Evolutionary conservation across 2,797 vertebrate genomes (phyloP), one percentile per base, ranked within the genome.

Genomic region (Luscinia megarhynchos): DNA sequence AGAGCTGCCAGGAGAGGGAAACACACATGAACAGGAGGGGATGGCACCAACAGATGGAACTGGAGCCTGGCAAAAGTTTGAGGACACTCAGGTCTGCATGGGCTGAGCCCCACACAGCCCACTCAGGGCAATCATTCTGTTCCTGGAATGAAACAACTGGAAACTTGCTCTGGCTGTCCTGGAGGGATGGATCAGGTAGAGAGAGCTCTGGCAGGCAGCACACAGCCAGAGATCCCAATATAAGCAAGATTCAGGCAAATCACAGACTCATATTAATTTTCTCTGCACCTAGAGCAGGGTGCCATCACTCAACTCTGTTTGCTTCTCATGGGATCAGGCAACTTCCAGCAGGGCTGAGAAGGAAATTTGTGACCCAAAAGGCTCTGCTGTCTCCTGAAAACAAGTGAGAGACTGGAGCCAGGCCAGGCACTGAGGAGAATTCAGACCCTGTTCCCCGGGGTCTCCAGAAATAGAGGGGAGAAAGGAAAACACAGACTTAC

Each of bases 281-380:
- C 30, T 23, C 67, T 48, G 24, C 15, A 17, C n/a, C 17, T 53
- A 7, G 12, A 74, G 27, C 21, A 12, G 5, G 41, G 7, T 70
- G 30, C 50, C 1, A 1, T 3, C 0, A 75, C 13, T 16, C 11
- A 62, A 36, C 17, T 36, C 12, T 41, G 12, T 2, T 66, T 43
- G 53, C n/a, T 87, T 55, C 45, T 32, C 22, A 13, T 14, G 11
- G 64, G 9, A 43, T 50, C 48, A 89, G 23, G 30, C 23, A 79
- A 32, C n/a, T 89, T 78, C 38, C 57, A 74, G 34, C 45, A 77
- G 23, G 21, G 53, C 50, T 63, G 50, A 61, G 32, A 59, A 74
- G 45, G 18, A 76, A 53, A 59, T 27, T 26, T 58, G 6, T 40
- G 63, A 59, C 18, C 14, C 32, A 48, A 67, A 92, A 87, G 15